Base-by-base conservation (phyloP, 2,888 invertebrate species). In the Cantharis nigra region DNA sequence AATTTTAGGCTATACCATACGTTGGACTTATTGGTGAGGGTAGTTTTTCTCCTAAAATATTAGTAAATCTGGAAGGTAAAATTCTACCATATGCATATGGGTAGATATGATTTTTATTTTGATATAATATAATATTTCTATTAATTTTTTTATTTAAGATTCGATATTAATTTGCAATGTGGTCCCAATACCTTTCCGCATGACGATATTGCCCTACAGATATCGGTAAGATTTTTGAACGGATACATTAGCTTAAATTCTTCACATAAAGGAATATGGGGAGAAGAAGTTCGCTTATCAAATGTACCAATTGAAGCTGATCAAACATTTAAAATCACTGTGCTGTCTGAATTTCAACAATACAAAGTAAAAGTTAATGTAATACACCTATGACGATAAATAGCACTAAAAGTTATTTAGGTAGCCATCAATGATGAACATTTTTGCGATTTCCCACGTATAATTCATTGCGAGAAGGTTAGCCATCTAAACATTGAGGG, bases 371-470 rank as follows among this genome's bases (percentile, higher is more conserved):
- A 9, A 9, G n/a, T 4, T 63, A 62, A 26, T 14, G 11, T 14
- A 20, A 20, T 20, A 20, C 1, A 26, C 20, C 26, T 9, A 9
- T 26, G 7, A 26, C 26, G 9, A 26, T 9, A 26, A 26, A 26
- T 26, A 5, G 9, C 26, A 26, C 26, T 5, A 26, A 9, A 26
- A 9, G 0, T 5, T 7, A 13, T 87, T 11, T 88, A 95, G 93
- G 91, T 97, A 78, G 95, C 95, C 0, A 89, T 97, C 13, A 96
- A 96, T 87, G 95, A 95, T 2, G 89, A 91, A 69, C 96, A 96
- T 85, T 95, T 94, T 88, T 90, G 93, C 74, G 94, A 95, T 89
- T 96, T 96, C 87, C 89, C 89, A 1, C 94, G 96, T 86, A 91
- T 96, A 70, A 86, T 95, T 69, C 93, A 95, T 1, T 90, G 91